Conservation (phyloP, 2,113 vertebrate genomes). For the Cyanoderma ruficeps region DNA sequence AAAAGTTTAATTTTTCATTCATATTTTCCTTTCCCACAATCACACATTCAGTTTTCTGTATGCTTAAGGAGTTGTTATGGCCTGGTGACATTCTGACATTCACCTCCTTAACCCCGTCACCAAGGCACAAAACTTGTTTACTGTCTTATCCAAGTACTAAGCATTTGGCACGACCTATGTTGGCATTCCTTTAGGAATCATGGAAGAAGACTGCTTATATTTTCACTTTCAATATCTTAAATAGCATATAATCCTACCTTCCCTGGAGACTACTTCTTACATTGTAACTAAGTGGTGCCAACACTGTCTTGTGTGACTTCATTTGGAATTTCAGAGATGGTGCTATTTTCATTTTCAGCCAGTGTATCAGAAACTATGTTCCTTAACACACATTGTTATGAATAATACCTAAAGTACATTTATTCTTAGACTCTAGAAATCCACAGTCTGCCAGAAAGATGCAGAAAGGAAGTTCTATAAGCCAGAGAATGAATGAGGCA, state of each 20-base stretch:
- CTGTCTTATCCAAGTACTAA: constrained; percentile 50
- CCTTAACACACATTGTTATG: not conserved
- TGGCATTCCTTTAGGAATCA: constrained; percentile 46
- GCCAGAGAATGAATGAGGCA: not conserved
- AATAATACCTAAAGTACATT: not conserved
- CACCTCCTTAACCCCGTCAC: constrained; percentile 37
- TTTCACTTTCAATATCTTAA: constrained; percentile 67
- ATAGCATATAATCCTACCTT: constrained; percentile 58
- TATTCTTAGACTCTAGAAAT: not conserved
- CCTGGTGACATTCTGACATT: constrained; percentile 33
- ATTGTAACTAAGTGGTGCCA: constrained; percentile 43
- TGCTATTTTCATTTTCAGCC: constrained; percentile 53
- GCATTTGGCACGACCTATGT: constrained; percentile 13
- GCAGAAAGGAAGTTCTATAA: not conserved
- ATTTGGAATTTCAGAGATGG: constrained; percentile 57
- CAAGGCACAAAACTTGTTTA: constrained; percentile 38
- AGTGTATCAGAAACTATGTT: constrained; percentile 17
- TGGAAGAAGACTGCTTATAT: constrained; percentile 37
- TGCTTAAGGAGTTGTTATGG: not conserved
- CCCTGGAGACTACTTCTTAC: constrained; percentile 49
- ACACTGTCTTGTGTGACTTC: constrained; percentile 53
- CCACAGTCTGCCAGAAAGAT: not conserved
- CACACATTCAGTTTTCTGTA: constrained; percentile 12
- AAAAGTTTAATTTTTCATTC: not conserved
- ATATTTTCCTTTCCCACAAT: not conserved